Evolutionary conservation across 2,113 vertebrate species (phyloP).

Genomic region (Neolamprologus sp.): DNA sequence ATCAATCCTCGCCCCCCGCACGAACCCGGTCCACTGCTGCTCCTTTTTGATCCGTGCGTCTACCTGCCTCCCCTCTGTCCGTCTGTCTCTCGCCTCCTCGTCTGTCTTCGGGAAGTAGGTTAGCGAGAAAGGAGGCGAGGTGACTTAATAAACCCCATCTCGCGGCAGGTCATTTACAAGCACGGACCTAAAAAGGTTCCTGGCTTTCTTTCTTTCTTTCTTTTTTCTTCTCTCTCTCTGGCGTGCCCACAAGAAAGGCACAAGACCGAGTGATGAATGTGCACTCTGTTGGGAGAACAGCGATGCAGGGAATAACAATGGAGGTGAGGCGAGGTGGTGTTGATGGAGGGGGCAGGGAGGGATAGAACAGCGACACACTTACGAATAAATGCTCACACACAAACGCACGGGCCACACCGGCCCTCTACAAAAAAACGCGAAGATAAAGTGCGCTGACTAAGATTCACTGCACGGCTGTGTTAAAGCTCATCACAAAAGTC

Average conservation of each 20-base stretch:
- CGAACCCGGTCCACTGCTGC: neutral
- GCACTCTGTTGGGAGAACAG: constrained; percentile 4
- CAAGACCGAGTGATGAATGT: constrained; percentile 34
- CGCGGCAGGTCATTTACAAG: constrained; percentile 19
- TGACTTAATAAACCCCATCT: constrained; percentile 16
- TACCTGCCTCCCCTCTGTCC: neutral
- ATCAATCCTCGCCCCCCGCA: neutral
- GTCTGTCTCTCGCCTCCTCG: neutral
- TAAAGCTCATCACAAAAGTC: constrained; percentile 7
- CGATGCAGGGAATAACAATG: constrained; percentile 32
- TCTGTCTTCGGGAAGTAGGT: constrained; percentile 17
- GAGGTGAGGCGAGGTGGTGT: neutral
- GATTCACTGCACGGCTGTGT: neutral
- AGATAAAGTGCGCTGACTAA: constrained; percentile 15
- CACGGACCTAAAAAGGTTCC: neutral
- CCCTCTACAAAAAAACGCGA: neutral
- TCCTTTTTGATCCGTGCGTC: neutral
- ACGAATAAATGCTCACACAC: neutral
- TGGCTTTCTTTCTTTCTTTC: neutral
- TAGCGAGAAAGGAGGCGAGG: neutral
- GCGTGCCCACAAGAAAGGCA: constrained; percentile 4
- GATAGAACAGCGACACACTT: neutral
- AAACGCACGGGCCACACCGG: neutral
- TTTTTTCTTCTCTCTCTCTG: neutral
- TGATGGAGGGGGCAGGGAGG: neutral